Conservation (phyloP, 2,113 vertebrate species). For the Syngnathus scovelli region DNA sequence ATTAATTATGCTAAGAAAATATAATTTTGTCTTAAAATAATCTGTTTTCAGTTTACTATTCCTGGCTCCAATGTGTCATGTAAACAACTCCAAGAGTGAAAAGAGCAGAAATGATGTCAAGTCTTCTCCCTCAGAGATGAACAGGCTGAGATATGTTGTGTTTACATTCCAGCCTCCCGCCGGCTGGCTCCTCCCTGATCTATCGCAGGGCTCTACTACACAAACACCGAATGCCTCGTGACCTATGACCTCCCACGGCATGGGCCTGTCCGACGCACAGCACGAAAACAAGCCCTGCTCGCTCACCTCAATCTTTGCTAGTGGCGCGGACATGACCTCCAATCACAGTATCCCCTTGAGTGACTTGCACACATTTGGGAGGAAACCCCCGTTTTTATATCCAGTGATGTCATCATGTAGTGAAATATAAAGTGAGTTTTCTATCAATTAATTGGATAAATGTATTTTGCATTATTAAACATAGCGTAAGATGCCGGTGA, state of each 20-base stretch:
- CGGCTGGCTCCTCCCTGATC: conserved; percentile 48
- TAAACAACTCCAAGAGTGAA: not conserved
- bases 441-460: not conserved
- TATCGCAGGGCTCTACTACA: conserved; percentile 31
- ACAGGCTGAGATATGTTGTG: conserved; percentile 42
- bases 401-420: not conserved
- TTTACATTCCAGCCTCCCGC: conserved; percentile 56
- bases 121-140: conserved; percentile 24
- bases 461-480: not conserved
- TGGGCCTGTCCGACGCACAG: conserved; percentile 16
- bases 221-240: conserved; percentile 42
- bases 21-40: not conserved
- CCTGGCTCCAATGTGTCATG: not conserved
- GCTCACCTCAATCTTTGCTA: not conserved
- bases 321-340: not conserved
- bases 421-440: not conserved
- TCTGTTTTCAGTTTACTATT: not conserved
- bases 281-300: conserved; percentile 38
- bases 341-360: not conserved
- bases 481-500: too few species aligned
- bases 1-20: not conserved
- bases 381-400: not conserved
- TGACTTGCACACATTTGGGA: not conserved
- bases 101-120: conserved; percentile 9
- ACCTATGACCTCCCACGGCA: conserved; percentile 51